Base-by-base conservation (phyloP, 2,888 invertebrate genomes). In the Melinaea marsaeus region DNA sequence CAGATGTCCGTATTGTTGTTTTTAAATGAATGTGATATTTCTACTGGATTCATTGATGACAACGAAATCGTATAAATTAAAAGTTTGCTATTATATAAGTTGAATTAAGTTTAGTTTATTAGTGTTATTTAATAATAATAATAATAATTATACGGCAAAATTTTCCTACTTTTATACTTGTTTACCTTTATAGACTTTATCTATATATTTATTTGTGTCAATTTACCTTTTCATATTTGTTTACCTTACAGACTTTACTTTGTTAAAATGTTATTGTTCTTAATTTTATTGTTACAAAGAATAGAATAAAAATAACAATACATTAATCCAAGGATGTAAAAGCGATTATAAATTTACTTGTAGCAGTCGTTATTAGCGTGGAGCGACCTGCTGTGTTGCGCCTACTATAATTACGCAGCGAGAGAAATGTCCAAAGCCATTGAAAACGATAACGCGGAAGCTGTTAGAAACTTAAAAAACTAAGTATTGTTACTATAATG, bases 361-460 rank as follows among this genome's bases (percentile, higher is more conserved):
- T 71, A 75, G 77, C 79, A 75, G 81, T 80, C 78, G 78, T 80
- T 79, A 77, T 80, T 78, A 78, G 79, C 73, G 71, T 72, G 72
- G 60, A 79, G 85, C 84, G 83, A 88, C 90, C 89, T 88, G 90
- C 89, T 87, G 90, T 46, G 90, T 75, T 71, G 85, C 60, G 86
- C 77, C 74, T 80, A 80, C 86, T 87, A 83, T 90, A 90, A 90
- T 90, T 90, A 90, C 84, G 83, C 82, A 75, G 77, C 79, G 85
- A 87, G 84, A 86, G 85, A 88, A 85, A 84, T 88, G 88, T 83
- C 77, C 78, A 81, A 85, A 86, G 80, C 89, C 80, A 83, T 90
- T 88, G 87, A 85, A 88, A 90, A 83, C 89, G 90, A 90, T 89
- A 90, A 90, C 90, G 85, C 90, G 90, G 90, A 90, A 90, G 89